Base-by-base conservation (phyloP, 1,140 invertebrate genomes). In the Pentalonia nigronervosa region DNA sequence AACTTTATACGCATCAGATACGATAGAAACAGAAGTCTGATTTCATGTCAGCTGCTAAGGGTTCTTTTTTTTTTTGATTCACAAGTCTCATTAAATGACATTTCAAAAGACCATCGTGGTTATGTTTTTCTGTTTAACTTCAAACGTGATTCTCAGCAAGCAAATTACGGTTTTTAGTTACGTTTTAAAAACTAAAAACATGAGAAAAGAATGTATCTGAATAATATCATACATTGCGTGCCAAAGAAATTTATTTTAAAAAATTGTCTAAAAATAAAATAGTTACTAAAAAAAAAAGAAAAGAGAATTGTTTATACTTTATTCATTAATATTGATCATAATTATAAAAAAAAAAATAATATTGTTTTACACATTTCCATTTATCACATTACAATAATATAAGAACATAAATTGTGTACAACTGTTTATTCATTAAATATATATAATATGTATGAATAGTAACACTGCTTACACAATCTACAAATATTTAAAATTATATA, bases 61-160 rank as follows among this genome's bases (percentile, higher is more conserved):
- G 11, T 30, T 86, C 11, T 17, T 76, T 76, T 41, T 45, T 86
- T 86, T 41, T 45, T 86, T 86, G 25, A 47, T 86, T 47, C 23
- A 47, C 14, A 20, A 47, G 23, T 48, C 25, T 14, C 11, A 47
- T 48, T 86, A 47, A 86, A 86, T 47, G 23, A 45, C 84, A 86
- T 34, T n/a, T 76, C 60, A 76, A 76, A 76, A 86, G 11, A 86
- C 30, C 14, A 47, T 47, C 41, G 83, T n/a, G 20, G 45, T 14
- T 86, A 47, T 48, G 6, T 86, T 86, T 86, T 48, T 86, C 83
- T 86, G 14, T 45, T 86, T 45, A 45, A 86, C 83, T 86, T 86
- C 30, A 86, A 30, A 86, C 14, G 41, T n/a, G 23, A 48, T 86
- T 86, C 45, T 47, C 45, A 17, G 60, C 30, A n/a, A n/a, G n/a